Evolutionary conservation across 2,797 vertebrate genomes (phyloP).

Genomic region (Zenarchopterus dispar): DNA sequence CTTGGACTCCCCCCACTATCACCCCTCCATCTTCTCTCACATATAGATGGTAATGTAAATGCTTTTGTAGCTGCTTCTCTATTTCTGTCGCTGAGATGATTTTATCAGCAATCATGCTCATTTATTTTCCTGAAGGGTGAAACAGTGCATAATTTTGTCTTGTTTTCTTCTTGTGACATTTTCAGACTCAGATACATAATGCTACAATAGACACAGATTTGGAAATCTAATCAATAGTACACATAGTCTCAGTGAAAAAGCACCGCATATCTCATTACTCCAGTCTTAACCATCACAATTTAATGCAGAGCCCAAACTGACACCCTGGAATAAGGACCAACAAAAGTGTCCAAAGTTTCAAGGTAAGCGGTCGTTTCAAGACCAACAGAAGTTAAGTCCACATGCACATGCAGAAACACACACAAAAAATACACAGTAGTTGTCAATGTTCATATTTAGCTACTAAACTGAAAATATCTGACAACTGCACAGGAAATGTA

Average conservation of each 20-base stretch:
- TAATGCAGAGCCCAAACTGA: not conserved
- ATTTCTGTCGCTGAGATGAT: slow-evolving; percentile 41
- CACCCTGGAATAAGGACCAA: not conserved
- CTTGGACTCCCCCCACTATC: slow-evolving; percentile 6
- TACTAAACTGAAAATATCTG: slow-evolving; percentile 55
- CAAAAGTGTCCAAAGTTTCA: not conserved
- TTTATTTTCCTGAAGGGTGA: slow-evolving; percentile 56
- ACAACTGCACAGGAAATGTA: slow-evolving; percentile 73
- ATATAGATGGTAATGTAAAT: slow-evolving; percentile 40
- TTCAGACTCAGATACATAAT: slow-evolving; percentile 22
- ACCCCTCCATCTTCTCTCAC: not conserved
- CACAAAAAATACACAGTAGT: slow-evolving; percentile 26
- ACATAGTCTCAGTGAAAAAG: slow-evolving; percentile 1
- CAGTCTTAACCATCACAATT: not conserved
- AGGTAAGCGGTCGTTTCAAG: slow-evolving; percentile 13
- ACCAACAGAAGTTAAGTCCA: slow-evolving; percentile 13
- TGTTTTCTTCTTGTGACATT: slow-evolving; percentile 56
- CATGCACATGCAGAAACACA: slow-evolving; percentile 26
- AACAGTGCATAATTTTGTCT: slow-evolving; percentile 45
- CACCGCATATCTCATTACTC: not conserved
- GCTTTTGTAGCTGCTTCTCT: slow-evolving; percentile 30
- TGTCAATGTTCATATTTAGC: slow-evolving; percentile 53
- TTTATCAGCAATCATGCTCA: slow-evolving; percentile 33
- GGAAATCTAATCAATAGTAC: slow-evolving; percentile 13
- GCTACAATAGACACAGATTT: slow-evolving; percentile 16